Conservation (phyloP, 1,140 invertebrate species). For the Homalodisca vitripennis region DNA sequence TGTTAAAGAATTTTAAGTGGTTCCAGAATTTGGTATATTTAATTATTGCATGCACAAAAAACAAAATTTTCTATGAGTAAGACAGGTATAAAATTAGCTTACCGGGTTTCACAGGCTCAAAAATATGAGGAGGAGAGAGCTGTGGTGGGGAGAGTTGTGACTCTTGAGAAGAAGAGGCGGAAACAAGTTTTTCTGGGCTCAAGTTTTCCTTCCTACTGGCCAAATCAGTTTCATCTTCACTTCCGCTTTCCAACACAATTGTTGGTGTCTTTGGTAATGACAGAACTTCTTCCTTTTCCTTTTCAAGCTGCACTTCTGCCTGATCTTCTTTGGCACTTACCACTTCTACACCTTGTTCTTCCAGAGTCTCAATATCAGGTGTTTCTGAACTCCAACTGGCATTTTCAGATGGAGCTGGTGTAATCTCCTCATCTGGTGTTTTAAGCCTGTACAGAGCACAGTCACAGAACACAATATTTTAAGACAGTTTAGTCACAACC, state of each 20-base stretch:
- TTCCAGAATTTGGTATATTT: too few species aligned
- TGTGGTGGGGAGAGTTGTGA: not conserved
- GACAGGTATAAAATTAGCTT: too few species aligned
- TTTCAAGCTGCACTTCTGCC: slow-evolving; percentile 41
- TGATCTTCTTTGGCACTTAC: slow-evolving; percentile 39
- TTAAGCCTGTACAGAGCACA: slow-evolving; percentile 29
- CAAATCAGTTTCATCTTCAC: slow-evolving; percentile 12
- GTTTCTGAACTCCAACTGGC: slow-evolving; percentile 21
- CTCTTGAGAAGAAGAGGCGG: not conserved
- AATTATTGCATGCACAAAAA: too few species aligned
- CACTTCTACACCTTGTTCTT: not conserved
- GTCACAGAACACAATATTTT: not conserved
- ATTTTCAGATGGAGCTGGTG: slow-evolving; percentile 42
- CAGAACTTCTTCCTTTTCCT: slow-evolving; percentile 32
- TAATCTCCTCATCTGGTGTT: slow-evolving; percentile 42
- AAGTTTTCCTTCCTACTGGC: slow-evolving; percentile 5
- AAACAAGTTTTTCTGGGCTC: not conserved
- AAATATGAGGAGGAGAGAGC: slow-evolving; percentile 21
- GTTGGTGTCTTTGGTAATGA: slow-evolving; percentile 18
- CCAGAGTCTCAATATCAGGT: not conserved
- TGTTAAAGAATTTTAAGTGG: too few species aligned
- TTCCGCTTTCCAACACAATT: not conserved
- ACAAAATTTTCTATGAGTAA: too few species aligned
- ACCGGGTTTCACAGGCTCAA: too few species aligned
- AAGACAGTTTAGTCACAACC: too few species aligned